A percentile compares a stretch with the other conserved stretches of the same genome.
Conservation (phyloP, 2,888 invertebrate species). For the Cataglyphis cursor region DNA sequence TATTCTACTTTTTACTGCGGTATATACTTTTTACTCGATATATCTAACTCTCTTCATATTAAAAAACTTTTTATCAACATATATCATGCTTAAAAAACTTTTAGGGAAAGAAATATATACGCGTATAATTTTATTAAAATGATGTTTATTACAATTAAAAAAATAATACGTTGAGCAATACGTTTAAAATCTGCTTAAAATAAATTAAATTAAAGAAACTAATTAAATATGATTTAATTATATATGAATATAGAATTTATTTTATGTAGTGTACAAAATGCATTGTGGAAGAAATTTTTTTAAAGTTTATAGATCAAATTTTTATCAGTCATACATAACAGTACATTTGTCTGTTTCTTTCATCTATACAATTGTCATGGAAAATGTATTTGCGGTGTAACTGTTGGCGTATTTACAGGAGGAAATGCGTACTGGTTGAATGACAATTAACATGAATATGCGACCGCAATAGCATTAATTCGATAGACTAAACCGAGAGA, state of each 20-base stretch:
- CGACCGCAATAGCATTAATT: conserved; percentile 67
- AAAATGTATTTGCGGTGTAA: conserved; percentile 65
- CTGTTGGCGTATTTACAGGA: conserved; percentile 68
- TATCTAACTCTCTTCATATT: conserved; percentile 1
- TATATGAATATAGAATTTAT: background rate
- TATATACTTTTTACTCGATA: background rate
- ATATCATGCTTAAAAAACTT: background rate
- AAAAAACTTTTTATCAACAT: background rate
- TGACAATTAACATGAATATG: conserved; percentile 78
- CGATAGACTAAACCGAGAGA: conserved; percentile 45
- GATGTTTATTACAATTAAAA: background rate
- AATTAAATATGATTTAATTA: background rate
- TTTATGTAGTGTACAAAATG: background rate
- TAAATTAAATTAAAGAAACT: background rate
- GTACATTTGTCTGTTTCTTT: conserved; percentile 44
- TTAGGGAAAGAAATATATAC: background rate
- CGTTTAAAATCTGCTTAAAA: background rate
- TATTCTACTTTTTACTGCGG: conserved; percentile 5
- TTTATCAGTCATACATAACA: conserved; percentile 4
- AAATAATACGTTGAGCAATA: conserved; percentile 7
- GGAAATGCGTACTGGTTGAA: conserved; percentile 72
- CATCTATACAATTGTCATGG: conserved; percentile 55
- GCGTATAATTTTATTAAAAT: background rate
- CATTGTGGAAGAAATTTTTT: background rate
- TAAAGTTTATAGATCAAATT: conserved; percentile 47